Evolutionary conservation across 2,113 vertebrate species (phyloP).

Genomic region (Scatophagus argus): DNA sequence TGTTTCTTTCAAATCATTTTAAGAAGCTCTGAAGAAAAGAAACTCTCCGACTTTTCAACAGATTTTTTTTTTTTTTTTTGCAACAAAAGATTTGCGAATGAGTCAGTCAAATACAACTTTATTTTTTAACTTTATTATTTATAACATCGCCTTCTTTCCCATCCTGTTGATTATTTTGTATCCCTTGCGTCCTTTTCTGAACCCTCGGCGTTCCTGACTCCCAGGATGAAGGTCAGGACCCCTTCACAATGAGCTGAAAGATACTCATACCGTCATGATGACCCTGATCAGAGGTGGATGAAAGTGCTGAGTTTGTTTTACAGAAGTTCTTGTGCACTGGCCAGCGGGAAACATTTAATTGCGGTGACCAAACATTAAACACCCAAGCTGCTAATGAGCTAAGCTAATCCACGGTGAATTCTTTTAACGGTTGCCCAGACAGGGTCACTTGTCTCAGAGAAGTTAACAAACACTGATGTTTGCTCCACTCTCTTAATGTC

Average conservation of each 20-base stretch:
- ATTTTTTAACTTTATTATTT: too few relatives aligned
- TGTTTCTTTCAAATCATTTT: not conserved
- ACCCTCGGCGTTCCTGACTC: not conserved
- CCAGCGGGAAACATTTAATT: constrained; percentile 7
- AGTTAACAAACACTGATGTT: constrained; percentile 34
- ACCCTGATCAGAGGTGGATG: not conserved
- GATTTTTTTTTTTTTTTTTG: too few relatives aligned
- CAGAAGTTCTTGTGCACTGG: not conserved
- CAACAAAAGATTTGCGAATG: too few relatives aligned
- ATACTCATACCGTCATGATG: not conserved
- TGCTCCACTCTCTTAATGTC: constrained; percentile 18
- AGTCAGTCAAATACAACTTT: too few relatives aligned
- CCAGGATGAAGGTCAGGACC: too few relatives aligned
- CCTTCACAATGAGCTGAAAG: not conserved
- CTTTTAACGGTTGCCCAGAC: not conserved
- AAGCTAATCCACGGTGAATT: not conserved
- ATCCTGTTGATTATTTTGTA: not conserved
- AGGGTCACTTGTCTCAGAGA: constrained; percentile 20
- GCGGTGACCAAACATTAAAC: constrained; percentile 12
- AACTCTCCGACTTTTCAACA: not conserved
- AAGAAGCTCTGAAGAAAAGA: not conserved
- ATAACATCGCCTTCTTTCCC: too few relatives aligned
- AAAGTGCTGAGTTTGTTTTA: constrained; percentile 1
- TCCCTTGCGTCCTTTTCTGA: not conserved
- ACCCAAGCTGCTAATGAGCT: constrained; percentile 17